Evolutionary conservation across 2,888 invertebrate genomes (phyloP).

Genomic region (Tanytarsus gracilentus): DNA sequence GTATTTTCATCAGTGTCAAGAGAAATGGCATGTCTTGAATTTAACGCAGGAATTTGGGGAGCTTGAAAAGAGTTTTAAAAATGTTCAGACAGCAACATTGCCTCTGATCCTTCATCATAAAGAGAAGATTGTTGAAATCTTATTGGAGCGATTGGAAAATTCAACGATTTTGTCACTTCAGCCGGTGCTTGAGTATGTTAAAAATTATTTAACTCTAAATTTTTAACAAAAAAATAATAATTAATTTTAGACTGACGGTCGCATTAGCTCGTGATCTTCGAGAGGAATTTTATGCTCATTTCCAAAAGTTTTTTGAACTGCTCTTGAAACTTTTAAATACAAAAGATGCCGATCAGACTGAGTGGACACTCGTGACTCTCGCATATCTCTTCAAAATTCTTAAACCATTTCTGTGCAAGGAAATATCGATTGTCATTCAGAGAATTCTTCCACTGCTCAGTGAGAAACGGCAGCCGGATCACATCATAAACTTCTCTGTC

Average conservation of each 20-base stretch:
- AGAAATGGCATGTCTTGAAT: constrained; percentile 86
- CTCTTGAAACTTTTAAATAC: constrained; percentile 62
- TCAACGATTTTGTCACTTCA: constrained; percentile 67
- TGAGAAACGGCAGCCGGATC: constrained; percentile 61
- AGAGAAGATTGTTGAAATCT: constrained; percentile 60
- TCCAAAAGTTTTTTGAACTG: constrained; percentile 62
- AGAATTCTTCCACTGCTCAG: constrained; percentile 67
- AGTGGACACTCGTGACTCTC: constrained; percentile 75
- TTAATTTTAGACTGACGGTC: constrained; percentile 59
- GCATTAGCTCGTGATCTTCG: constrained; percentile 80
- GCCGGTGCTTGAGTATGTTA: constrained; percentile 74
- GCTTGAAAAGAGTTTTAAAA: constrained; percentile 65
- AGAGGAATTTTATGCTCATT: constrained; percentile 81
- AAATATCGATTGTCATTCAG: constrained; percentile 63
- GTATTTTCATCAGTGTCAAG: constrained; percentile 69
- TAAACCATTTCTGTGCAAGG: constrained; percentile 71
- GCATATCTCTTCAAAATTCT: constrained; percentile 86
- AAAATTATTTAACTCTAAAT: constrained; percentile 26
- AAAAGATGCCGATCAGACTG: constrained; percentile 74
- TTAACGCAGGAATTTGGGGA: constrained; percentile 70
- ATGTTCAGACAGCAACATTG: constrained; percentile 58
- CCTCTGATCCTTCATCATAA: constrained; percentile 76
- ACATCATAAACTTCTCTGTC: constrained; percentile 87
- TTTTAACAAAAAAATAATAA: constrained; percentile 25
- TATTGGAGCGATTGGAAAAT: constrained; percentile 63